Conservation (phyloP, 1,140 invertebrate genomes). For the Conus ventricosus region DNA sequence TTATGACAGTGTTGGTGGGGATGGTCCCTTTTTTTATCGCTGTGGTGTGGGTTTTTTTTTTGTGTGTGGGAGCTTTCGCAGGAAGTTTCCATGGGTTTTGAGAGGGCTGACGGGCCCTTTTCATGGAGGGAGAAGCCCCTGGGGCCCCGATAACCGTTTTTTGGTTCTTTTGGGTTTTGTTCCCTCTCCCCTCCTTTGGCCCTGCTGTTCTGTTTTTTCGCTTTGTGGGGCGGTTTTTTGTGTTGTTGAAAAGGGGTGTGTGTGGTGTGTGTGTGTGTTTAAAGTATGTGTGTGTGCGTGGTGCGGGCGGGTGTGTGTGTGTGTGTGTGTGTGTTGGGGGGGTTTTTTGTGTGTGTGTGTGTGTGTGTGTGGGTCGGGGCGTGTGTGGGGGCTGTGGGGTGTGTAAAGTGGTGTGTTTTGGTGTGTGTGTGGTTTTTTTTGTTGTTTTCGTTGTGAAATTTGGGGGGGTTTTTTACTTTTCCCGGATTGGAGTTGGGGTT, state of each 20-base stretch:
- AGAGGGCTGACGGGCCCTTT: constrained; percentile 25
- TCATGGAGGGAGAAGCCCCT: background rate
- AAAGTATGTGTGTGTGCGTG: too few relatives aligned
- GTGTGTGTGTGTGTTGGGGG: background rate
- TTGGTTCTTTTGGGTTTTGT: background rate
- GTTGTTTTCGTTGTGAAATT: background rate
- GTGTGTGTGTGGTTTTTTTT: background rate
- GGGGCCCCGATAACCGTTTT: background rate
- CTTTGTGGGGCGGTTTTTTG: background rate
- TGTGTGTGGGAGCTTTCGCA: constrained; percentile 59
- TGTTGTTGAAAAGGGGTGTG: background rate
- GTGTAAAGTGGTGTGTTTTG: too few relatives aligned
- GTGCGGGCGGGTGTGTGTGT: background rate
- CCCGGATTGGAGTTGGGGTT: too few relatives aligned
- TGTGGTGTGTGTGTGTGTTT: constrained; percentile 10
- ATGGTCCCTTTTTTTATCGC: too few relatives aligned
- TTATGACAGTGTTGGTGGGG: too few relatives aligned
- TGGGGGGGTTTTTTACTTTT: too few relatives aligned
- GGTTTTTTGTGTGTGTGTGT: background rate
- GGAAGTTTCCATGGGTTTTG: constrained; percentile 80
- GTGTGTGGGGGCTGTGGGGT: too few relatives aligned
- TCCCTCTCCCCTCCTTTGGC: background rate
- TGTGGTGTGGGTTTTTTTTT: background rate
- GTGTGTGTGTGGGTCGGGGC: background rate
- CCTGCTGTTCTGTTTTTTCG: too few relatives aligned